These are phyloP conservation scores for human DNA, from an alignment of 2,113 vertebrate species.

Conservation along the genomic window GRCh38 chr1:150139001-150139500, in stretches of 20 bases:
- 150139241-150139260: not conserved
- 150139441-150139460: not conserved
- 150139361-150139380: not conserved
- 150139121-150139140: not conserved
- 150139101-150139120: not conserved
- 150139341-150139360: not conserved
- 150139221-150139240: not conserved
- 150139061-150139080: not conserved
- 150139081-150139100: not conserved
- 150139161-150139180: not conserved
- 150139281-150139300: not conserved
- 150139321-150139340: not conserved
- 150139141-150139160: not conserved
- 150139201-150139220: not conserved
- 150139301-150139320: not conserved
- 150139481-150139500: no score
- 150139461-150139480: not conserved
- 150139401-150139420: not conserved
- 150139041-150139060: not conserved
- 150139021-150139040: not conserved
- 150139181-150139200: not conserved
- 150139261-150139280: not conserved
- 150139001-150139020: not conserved
- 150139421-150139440: not conserved
- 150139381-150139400: not conserved